Conservation (phyloP, 64 coral and sea anemone genomes). For the Actinia equina region DNA sequence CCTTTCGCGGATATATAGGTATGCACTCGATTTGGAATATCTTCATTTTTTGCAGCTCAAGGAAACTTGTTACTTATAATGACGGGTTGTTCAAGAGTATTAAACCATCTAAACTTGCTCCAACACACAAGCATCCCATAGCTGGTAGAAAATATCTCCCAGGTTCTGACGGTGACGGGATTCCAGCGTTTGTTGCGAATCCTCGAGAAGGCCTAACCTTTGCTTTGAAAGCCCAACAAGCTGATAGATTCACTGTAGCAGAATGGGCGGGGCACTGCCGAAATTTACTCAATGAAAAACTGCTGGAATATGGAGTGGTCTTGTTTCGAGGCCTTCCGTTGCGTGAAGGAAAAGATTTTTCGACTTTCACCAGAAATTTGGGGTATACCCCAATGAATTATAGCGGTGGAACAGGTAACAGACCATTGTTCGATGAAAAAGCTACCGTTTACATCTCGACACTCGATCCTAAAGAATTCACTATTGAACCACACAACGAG, state of each 20-base stretch:
- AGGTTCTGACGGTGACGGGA: slow-evolving; percentile 44
- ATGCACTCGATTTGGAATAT: too few relatives aligned
- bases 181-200: slow-evolving; percentile 55
- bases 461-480: slow-evolving; percentile 56
- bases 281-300: slow-evolving; percentile 30
- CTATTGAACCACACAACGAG: slow-evolving; percentile 83
- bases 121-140: slow-evolving; percentile 35
- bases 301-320: slow-evolving; percentile 57
- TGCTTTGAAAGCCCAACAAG: slow-evolving; percentile 40
- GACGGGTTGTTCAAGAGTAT: slow-evolving; percentile 24
- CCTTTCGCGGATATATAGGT: too few relatives aligned
- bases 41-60: neutral
- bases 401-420: slow-evolving; percentile 59
- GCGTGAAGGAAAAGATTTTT: slow-evolving; percentile 39
- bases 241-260: slow-evolving; percentile 19
- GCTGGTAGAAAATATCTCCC: slow-evolving; percentile 60
- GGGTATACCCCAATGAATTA: slow-evolving; percentile 64
- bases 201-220: slow-evolving; percentile 47
- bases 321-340: slow-evolving; percentile 79
- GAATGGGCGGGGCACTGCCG: slow-evolving; percentile 59
- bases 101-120: slow-evolving; percentile 15
- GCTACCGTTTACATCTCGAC: slow-evolving; percentile 61
- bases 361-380: slow-evolving; percentile 47
- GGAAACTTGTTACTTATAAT: neutral
- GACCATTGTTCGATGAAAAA: neutral